Evolutionary conservation across 2,113 vertebrate genomes (phyloP).

Genomic region (Cebidichthys violaceus): DNA sequence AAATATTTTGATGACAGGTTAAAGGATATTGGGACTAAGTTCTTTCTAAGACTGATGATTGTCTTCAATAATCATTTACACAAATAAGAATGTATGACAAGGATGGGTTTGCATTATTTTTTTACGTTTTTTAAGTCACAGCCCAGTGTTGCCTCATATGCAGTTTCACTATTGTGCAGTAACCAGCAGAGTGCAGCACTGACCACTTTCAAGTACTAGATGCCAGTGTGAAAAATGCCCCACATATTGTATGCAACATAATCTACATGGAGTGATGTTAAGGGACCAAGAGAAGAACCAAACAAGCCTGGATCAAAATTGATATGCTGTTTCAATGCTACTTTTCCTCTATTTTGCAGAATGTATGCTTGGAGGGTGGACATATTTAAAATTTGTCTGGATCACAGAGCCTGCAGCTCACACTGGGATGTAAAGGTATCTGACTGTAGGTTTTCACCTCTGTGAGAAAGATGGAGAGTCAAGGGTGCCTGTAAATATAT

Average conservation of each 20-base stretch:
- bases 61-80: background rate
- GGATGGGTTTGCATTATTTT: background rate
- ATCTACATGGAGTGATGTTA: background rate
- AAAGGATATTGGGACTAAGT: background rate
- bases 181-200: conserved; percentile 57
- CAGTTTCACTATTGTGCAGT: background rate
- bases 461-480: conserved; percentile 24
- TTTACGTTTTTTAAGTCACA: background rate
- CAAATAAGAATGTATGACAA: background rate
- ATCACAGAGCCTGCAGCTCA: conserved; percentile 11
- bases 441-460: conserved; percentile 38
- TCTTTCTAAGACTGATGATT: background rate
- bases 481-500: conserved; percentile 11
- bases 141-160: background rate
- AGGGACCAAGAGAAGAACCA: background rate
- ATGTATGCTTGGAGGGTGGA: background rate
- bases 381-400: background rate
- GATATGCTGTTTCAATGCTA: background rate
- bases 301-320: background rate
- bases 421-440: conserved; percentile 16
- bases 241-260: background rate
- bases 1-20: background rate
- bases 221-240: background rate
- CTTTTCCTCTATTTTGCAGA: background rate
- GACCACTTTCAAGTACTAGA: background rate